Percentiles rank a stretch among this genome's conserved stretches.
phyloP scores from a whole-genome alignment of 2,113 vertebrate species.

The Apteryx mantelli region DNA sequence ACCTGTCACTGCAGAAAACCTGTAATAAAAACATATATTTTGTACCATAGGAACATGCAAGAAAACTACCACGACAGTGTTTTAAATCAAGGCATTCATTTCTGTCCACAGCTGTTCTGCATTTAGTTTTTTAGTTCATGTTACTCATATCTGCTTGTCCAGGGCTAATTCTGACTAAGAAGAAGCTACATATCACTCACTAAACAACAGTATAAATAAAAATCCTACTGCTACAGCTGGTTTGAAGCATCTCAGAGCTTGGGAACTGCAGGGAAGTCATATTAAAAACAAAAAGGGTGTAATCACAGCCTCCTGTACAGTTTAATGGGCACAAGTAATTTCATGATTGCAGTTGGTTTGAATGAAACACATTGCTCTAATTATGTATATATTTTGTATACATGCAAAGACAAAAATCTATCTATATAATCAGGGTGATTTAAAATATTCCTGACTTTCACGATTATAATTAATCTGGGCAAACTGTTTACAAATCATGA shows the following conservation, averaged over 20 bases:
- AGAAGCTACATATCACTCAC: slow-evolving; percentile 26
- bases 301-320: slow-evolving; percentile 50
- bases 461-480: slow-evolving; percentile 19
- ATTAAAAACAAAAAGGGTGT: slow-evolving; percentile 55
- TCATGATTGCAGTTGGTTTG: slow-evolving; percentile 50
- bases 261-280: slow-evolving; percentile 30
- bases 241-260: slow-evolving; percentile 49
- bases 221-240: slow-evolving; percentile 48
- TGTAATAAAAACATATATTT: not conserved
- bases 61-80: slow-evolving; percentile 27
- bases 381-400: slow-evolving; percentile 20
- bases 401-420: not conserved
- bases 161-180: slow-evolving; percentile 50
- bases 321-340: slow-evolving; percentile 59
- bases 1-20: slow-evolving; percentile 33
- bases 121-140: slow-evolving; percentile 39
- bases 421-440: slow-evolving; percentile 28
- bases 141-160: slow-evolving; percentile 48
- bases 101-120: slow-evolving; percentile 44
- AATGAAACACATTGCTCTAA: slow-evolving; percentile 47
- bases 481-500: slow-evolving; percentile 18
- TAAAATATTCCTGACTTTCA: slow-evolving; percentile 32
- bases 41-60: not conserved
- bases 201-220: slow-evolving; percentile 35
- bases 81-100: slow-evolving; percentile 54